Base-by-base conservation (phyloP, 2,888 invertebrate species). In the Melinaea marsaeus region DNA sequence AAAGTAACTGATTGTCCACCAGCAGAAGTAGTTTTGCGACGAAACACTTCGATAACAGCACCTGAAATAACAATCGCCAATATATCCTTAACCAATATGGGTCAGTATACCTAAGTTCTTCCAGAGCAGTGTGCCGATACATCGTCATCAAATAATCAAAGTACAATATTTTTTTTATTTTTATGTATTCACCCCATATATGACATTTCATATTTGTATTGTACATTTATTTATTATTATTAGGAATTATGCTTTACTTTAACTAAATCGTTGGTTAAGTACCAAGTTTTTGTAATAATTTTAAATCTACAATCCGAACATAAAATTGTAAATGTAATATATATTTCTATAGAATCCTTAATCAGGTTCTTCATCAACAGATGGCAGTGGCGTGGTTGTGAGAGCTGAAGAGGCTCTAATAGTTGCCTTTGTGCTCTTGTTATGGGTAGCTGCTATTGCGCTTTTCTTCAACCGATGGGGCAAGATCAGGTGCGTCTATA, bases 391-490 rank as follows among this genome's bases (percentile, higher is more conserved):
- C 71, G 93, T 95, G 60, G 94, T 96, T 64, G 95, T 97, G 55
- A 93, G 96, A 71, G 95, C 96, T 60, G 97, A 97, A 83, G 96
- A 97, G 80, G 94, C 96, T 22, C 91, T 96, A 59, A 95, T 97
- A 75, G 97, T 97, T 62, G 93, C 95, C 56, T 93, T 97, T 71
- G 97, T 97, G 35, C 90, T 97, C 33, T 92, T 96, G 57, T 93
- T 97, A 13, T 97, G 97, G 97, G 95, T 96, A 61, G 96, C 95
- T 0, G 97, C 97, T 68, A 97, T 97, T 68, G 95, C 96, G 3
- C 92, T 97, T 55, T 97, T 97, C 91, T 96, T 97, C 92, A 97
- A 97, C 89, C 95, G 97, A 69, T 97, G 97, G 97, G 97, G 97
- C 79, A 97, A 97, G 92, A 97, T 97, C 80, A 91, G 91, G 91